A percentile compares a stretch with the other conserved stretches of the same genome.
phyloP scores from a whole-genome alignment of 2,113 vertebrate species.

The Ciconia boyciana region DNA sequence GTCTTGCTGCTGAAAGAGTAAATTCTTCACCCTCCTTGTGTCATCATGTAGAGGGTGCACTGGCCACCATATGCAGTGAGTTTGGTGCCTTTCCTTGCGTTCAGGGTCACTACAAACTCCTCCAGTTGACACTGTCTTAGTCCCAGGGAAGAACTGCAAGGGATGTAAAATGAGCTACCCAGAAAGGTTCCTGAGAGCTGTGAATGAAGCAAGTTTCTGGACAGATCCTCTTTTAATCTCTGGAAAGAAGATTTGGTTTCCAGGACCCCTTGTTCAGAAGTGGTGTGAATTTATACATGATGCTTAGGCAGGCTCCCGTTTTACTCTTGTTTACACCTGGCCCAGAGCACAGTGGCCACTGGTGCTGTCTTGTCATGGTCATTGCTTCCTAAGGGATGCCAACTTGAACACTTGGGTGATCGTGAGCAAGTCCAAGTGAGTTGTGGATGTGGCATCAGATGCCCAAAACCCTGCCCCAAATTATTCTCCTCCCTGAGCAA shows the following conservation, averaged over 20 bases:
- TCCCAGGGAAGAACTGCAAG: neutral
- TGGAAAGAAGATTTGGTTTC: neutral
- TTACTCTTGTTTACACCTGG: neutral
- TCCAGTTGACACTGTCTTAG: neutral
- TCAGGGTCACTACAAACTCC: neutral
- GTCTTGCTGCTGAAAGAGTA: neutral
- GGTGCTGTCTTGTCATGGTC: neutral
- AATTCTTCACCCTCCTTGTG: neutral
- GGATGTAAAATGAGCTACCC: neutral
- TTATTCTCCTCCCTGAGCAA: neutral
- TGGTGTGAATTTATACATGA: neutral
- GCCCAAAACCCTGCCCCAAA: neutral
- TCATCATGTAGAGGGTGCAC: neutral
- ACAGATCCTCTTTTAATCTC: neutral
- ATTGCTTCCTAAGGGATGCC: neutral
- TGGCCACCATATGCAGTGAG: no score
- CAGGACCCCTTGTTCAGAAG: neutral
- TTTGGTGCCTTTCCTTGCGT: neutral
- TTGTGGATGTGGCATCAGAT: neutral
- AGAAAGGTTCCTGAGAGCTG: neutral
- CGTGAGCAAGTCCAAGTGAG: neutral
- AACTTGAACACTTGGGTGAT: no score
- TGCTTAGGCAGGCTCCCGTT: neutral
- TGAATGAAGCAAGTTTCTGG: neutral
- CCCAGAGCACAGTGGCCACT: neutral